Base-by-base conservation (phyloP, 2,888 invertebrate species). In the Rhingia rostrata region DNA sequence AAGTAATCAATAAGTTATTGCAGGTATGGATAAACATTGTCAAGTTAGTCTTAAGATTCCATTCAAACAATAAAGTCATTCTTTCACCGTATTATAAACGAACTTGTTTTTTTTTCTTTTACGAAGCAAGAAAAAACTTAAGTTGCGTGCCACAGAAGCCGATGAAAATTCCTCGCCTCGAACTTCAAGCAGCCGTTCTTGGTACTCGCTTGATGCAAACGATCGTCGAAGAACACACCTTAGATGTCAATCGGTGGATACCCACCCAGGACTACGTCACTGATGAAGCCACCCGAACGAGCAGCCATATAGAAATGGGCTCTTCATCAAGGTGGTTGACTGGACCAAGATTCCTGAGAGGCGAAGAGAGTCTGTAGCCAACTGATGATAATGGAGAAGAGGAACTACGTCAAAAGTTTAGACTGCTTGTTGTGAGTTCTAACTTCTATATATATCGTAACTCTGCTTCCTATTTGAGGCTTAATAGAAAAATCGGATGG, bases 271-370 rank as follows among this genome's bases (percentile, higher is more conserved):
- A 69, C 30, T 87, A 87, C 72, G 78, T 86, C 7, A 87, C 88
- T 10, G 88, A 88, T 80, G 82, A 77, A 56, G 86, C 86, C 14
- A 87, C 86, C 82, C n/a, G 86, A 66, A 35, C 73, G 33, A 66
- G 49, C 5, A 33, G 54, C 35, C 37, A 66, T 30, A 30, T 58
- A 51, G 49, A 72, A 30, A 45, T 70, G 37, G 63, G 35, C 33
- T 33, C 33, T 53, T 33, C 51, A n/a, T 33, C 51, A 6, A 32
- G 33, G 12, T 41, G 78, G 78, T 58, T 56, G 2, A 54, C n/a
- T 9, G 77, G 72, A 12, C 77, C 82, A 33, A 51, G 33, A 9
- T 82, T 82, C 37, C 35, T 82, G 35, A 37, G 6, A 4, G 4
- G n/a, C n/a, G n/a, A n/a, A n/a, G n/a, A n/a, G n/a, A n/a, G n/a